phyloP scores from a whole-genome alignment of 2,888 invertebrate species.

The Micropterix aruncella region DNA sequence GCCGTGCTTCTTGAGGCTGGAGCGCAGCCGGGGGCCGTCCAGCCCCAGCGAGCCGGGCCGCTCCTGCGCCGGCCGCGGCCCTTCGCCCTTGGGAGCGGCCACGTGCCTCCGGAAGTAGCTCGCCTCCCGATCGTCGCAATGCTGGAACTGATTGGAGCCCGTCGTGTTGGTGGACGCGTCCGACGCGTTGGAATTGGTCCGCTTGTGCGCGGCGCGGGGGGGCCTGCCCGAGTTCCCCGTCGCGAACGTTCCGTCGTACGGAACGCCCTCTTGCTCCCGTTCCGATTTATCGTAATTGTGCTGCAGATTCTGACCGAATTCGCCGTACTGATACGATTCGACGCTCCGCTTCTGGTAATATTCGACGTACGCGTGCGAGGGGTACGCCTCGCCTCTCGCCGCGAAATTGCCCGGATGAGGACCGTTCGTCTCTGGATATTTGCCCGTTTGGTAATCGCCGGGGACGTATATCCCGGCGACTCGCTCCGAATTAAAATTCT shows the following conservation, averaged over 20 bases:
- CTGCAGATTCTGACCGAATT: conserved; percentile 10
- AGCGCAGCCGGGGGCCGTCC: conserved; percentile 50
- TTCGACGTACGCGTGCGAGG: conserved; percentile 8
- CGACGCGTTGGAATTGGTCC: conserved; percentile 50
- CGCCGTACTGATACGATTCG: conserved; percentile 10
- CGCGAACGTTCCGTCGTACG: conserved; percentile 8
- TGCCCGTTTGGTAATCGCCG: conserved; percentile 22
- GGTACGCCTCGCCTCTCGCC: conserved; percentile 6
- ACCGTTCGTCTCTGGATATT: conserved; percentile 17
- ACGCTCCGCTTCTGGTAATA: conserved; percentile 9
- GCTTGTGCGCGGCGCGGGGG: conserved; percentile 37
- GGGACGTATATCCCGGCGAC: conserved; percentile 28
- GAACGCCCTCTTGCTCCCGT: conserved; percentile 6
- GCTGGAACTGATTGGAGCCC: conserved; percentile 18
- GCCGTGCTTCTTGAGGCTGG: conserved; percentile 62
- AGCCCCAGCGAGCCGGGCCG: conserved; percentile 54
- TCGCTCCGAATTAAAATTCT: conserved; percentile 35
- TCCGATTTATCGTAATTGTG: conserved; percentile 11
- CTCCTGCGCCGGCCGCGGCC: conserved; percentile 25
- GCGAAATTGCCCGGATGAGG: conserved; percentile 11
- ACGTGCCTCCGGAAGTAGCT: conserved; percentile 13
- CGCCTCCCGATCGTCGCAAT: neutral
- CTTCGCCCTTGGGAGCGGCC: conserved; percentile 17
- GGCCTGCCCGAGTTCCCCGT: conserved; percentile 13
- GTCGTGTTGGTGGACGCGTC: conserved; percentile 27